A percentile compares a stretch with the other conserved stretches of the same genome.
Evolutionary conservation across 2,888 invertebrate genomes (phyloP).

Genomic region (Glaucopsyche alexis): DNA sequence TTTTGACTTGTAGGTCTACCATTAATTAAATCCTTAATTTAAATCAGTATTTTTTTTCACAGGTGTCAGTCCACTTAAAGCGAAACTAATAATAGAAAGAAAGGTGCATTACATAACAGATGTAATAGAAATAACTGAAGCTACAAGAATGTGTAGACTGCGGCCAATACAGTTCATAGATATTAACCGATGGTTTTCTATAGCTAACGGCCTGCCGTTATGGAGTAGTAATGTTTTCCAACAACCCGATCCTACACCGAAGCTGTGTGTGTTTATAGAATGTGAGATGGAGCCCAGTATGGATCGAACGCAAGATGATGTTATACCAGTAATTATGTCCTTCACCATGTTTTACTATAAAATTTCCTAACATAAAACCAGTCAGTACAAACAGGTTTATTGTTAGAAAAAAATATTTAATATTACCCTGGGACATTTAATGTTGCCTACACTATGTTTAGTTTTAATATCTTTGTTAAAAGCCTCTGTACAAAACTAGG

Average conservation of each 20-base stretch:
- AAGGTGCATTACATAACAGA: slow-evolving; percentile 24
- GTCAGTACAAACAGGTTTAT: no score
- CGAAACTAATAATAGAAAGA: slow-evolving; percentile 16
- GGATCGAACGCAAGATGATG: slow-evolving; percentile 51
- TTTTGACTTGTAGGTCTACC: no score
- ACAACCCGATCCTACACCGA: slow-evolving; percentile 51
- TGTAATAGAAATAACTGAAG: slow-evolving; percentile 74
- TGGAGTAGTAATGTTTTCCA: slow-evolving; percentile 60
- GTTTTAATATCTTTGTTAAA: no score
- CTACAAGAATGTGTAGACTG: slow-evolving; percentile 73
- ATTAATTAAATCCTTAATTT: no score
- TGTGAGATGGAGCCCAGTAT: slow-evolving; percentile 74
- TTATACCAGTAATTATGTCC: slow-evolving; percentile 51
- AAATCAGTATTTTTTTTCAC: background rate
- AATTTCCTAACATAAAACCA: no score
- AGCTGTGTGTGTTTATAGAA: slow-evolving; percentile 69
- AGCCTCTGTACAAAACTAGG: no score
- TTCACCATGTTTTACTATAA: background rate
- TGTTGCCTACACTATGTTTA: no score
- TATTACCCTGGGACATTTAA: no score
- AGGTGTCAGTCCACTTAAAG: slow-evolving; percentile 25
- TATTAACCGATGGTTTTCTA: slow-evolving; percentile 70
- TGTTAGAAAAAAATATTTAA: no score
- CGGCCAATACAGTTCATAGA: slow-evolving; percentile 71
- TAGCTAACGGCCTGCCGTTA: slow-evolving; percentile 63